Base-by-base conservation (phyloP, 35 echinoderm and acorn worm species). In the Heliocidaris tuberculata region DNA sequence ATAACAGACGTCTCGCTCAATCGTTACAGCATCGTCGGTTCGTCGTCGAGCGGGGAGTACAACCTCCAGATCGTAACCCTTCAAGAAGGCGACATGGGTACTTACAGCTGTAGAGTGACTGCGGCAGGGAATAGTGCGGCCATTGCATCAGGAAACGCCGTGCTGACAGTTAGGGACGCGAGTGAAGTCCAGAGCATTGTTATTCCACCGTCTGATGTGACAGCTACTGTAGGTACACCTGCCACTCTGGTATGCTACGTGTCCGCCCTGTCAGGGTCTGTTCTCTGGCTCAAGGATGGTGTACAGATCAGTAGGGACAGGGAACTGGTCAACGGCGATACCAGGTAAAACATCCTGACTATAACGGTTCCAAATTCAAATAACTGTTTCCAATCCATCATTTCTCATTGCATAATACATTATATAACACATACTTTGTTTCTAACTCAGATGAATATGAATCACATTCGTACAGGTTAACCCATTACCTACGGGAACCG, bases 201-300 rank as follows among this genome's bases (percentile, higher is more conserved):
- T 13, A 95, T 97, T 9, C 93, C 95, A 12, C 98, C 98, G 19
- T 95, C 86, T 6, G 95, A 96, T 85, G 88, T 70, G 4, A 93
- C 96, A 31, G 95, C 91, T 11, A 93, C 56, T 1, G 98, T 97
- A 42, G 98, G 98, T 12, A 95, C 95, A 0, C 31, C 94, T 0
- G 94, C 95, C 13, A 85, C 60, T 13, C 85, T 99, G 71, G 85
- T 94, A 11, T 99, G 98, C 61, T 59, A 94, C 54, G 97, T 99
- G n/a, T 94, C 93, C 7, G 95, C 97, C 60, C 96, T 94, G 50
- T 93, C 94, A 70, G 98, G 98, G 7, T 65, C 93, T 1, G 50
- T 97, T 49, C 90, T 94, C 0, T 99, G 98, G 98, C 60, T 99
- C 10, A 94, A 97, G 35, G 94, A 97, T 95, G 97, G 98, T 31